Percentiles rank a stretch among this genome's conserved stretches.
phyloP scores from a whole-genome alignment of 2,888 invertebrate species.

The Liopterus haemorrhoidalis region DNA sequence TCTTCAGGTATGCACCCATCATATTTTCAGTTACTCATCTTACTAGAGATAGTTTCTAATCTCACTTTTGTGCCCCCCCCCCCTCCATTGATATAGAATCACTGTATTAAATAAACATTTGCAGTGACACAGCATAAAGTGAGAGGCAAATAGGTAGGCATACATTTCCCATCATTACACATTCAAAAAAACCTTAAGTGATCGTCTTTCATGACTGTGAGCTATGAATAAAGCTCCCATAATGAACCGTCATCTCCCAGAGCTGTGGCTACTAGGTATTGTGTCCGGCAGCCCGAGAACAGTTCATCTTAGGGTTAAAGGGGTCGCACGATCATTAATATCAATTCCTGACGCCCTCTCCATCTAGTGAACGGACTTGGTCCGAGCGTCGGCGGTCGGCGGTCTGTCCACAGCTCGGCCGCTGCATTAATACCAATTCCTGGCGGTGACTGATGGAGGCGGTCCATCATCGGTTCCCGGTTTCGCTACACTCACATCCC shows the following conservation, averaged over 20 bases:
- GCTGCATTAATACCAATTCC: slow-evolving; percentile 48
- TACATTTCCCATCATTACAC: no score
- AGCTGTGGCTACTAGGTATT: slow-evolving; percentile 4
- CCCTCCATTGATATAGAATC: no score
- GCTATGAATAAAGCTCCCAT: slow-evolving; percentile 20
- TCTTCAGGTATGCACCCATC: no score
- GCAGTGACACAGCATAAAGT: no score
- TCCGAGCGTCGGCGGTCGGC: slow-evolving; percentile 24
- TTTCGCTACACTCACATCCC: no score
- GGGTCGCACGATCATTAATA: slow-evolving; percentile 42
- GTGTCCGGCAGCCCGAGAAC: slow-evolving; percentile 25
- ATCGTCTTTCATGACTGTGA: no score
- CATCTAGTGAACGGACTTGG: slow-evolving; percentile 2
- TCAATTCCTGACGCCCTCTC: slow-evolving; percentile 43
- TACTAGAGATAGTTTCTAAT: no score
- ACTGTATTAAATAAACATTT: no score
- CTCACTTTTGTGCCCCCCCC: no score
- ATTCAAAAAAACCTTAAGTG: no score
- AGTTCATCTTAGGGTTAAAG: slow-evolving; percentile 13
- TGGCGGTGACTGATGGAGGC: slow-evolving; percentile 44
- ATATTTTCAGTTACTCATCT: no score
- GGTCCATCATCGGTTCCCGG: slow-evolving; percentile 45
- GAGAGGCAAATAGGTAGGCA: no score
- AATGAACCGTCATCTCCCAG: slow-evolving; percentile 21
- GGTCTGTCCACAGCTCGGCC: slow-evolving; percentile 42